Percentiles rank a stretch among this genome's conserved stretches.
Conservation (phyloP, 2,113 vertebrate genomes). For the Trogon surrucura region DNA sequence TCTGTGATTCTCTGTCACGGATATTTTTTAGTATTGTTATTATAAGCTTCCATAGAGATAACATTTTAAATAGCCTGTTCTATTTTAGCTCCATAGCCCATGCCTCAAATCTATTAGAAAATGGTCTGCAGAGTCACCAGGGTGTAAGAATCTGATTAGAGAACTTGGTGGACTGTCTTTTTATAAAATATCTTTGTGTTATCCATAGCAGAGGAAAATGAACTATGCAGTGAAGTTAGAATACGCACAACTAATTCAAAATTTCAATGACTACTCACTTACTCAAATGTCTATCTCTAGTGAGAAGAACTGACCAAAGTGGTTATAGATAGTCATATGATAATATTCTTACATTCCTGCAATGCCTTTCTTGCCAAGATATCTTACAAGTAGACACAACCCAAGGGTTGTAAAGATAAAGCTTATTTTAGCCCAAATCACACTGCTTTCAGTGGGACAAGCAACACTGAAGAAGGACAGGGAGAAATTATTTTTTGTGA, state of each 20-base stretch:
- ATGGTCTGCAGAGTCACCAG: conserved; percentile 22
- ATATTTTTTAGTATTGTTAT: conserved; percentile 5
- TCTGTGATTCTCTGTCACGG: neutral
- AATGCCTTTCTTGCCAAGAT: neutral
- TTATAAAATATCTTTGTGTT: conserved; percentile 15
- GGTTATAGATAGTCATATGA: neutral
- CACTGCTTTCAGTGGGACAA: neutral
- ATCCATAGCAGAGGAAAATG: conserved; percentile 8
- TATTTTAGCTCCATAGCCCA: neutral
- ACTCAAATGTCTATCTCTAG: neutral
- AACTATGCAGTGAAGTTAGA: neutral
- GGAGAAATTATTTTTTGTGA: neutral
- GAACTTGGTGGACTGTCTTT: neutral
- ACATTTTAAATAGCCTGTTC: conserved; percentile 29
- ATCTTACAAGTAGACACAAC: neutral
- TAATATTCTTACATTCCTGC: neutral
- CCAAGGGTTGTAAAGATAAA: neutral
- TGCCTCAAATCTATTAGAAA: conserved; percentile 18
- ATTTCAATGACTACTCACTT: conserved; percentile 8
- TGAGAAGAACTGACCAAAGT: neutral
- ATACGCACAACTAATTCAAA: conserved; percentile 7
- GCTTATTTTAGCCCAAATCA: neutral
- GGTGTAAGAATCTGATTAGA: conserved; percentile 55
- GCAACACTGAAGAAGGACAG: neutral
- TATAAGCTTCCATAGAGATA: neutral